Evolutionary conservation across 1,140 invertebrate genomes (phyloP).

Genomic region (Drosophila sulfurigaster): DNA sequence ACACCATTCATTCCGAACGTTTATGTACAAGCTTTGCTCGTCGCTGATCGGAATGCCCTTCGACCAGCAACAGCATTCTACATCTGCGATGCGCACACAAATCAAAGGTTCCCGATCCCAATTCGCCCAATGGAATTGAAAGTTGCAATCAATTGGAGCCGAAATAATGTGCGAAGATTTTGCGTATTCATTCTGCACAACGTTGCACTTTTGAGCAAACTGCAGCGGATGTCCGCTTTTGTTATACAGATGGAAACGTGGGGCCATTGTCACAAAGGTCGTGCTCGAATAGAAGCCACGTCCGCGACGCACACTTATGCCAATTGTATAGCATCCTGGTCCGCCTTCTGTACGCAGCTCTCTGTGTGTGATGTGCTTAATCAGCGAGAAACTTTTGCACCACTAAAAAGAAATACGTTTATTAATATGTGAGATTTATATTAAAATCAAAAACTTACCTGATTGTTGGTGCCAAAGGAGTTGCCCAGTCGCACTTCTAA

Average conservation of each 20-base stretch:
- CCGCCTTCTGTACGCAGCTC: slow-evolving; percentile 73
- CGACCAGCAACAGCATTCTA: slow-evolving; percentile 94
- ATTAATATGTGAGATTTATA: neutral
- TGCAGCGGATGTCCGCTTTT: slow-evolving; percentile 92
- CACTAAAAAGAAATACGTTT: slow-evolving; percentile 86
- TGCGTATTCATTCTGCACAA: slow-evolving; percentile 85
- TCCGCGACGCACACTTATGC: slow-evolving; percentile 94
- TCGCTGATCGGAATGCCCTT: slow-evolving; percentile 95
- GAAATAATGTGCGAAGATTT: slow-evolving; percentile 89
- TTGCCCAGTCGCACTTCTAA: slow-evolving; percentile 84
- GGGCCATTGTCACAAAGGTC: slow-evolving; percentile 96
- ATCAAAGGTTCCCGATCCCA: slow-evolving; percentile 95
- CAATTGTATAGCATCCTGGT: slow-evolving; percentile 88
- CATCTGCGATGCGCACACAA: slow-evolving; percentile 92
- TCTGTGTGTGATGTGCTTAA: slow-evolving; percentile 73
- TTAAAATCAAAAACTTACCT: slow-evolving; percentile 39
- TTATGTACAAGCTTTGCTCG: slow-evolving; percentile 95
- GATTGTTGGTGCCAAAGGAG: slow-evolving; percentile 67
- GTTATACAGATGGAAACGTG: slow-evolving; percentile 97
- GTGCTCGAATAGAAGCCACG: slow-evolving; percentile 95
- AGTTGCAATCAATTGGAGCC: slow-evolving; percentile 93
- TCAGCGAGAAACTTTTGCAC: slow-evolving; percentile 91
- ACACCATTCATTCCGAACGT: slow-evolving; percentile 91
- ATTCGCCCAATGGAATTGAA: slow-evolving; percentile 98
- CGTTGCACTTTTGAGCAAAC: slow-evolving; percentile 94